phyloP scores from a whole-genome alignment of 1,140 invertebrate genomes.

The Drosophila burlai region DNA sequence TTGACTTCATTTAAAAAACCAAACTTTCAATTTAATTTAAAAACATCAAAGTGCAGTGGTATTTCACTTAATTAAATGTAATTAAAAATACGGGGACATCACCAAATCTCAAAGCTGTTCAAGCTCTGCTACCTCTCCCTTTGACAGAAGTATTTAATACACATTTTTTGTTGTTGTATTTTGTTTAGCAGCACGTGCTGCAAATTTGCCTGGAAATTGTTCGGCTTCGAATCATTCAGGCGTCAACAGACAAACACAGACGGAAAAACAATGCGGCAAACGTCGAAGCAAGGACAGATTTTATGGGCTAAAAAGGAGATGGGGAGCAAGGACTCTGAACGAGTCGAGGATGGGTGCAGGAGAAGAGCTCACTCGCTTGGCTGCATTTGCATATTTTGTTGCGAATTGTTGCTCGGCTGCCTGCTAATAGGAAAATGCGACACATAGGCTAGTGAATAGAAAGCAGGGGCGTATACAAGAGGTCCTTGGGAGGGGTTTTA shows the following conservation, averaged over 20 bases:
- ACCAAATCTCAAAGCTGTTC: background rate
- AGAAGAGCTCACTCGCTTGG: conserved; percentile 60
- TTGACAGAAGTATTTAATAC: conserved; percentile 25
- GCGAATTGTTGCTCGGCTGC: conserved; percentile 74
- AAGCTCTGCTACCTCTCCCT: conserved; percentile 9
- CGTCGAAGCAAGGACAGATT: conserved; percentile 25
- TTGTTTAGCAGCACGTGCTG: conserved; percentile 63
- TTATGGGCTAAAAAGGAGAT: conserved; percentile 13
- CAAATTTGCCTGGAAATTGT: conserved; percentile 70
- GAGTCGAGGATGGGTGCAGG: background rate
- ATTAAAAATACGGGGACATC: conserved; percentile 3
- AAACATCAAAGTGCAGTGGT: background rate
- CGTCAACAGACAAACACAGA: conserved; percentile 70
- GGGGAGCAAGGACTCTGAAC: background rate
- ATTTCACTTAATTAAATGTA: conserved; percentile 2
- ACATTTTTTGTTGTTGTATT: conserved; percentile 7
- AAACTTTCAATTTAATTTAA: background rate
- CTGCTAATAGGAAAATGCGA: conserved; percentile 80
- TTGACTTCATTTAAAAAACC: background rate
- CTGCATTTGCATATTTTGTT: conserved; percentile 80
- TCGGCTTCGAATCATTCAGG: conserved; percentile 71
- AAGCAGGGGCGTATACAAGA: background rate
- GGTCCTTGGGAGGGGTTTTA: background rate
- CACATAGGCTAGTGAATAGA: conserved; percentile 42
- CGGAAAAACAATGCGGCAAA: conserved; percentile 77